These are phyloP conservation scores for Caenorhabditis tropicalis DNA, from an alignment of 1,140 invertebrate genomes.

Conservation along the genomic window DNA sequence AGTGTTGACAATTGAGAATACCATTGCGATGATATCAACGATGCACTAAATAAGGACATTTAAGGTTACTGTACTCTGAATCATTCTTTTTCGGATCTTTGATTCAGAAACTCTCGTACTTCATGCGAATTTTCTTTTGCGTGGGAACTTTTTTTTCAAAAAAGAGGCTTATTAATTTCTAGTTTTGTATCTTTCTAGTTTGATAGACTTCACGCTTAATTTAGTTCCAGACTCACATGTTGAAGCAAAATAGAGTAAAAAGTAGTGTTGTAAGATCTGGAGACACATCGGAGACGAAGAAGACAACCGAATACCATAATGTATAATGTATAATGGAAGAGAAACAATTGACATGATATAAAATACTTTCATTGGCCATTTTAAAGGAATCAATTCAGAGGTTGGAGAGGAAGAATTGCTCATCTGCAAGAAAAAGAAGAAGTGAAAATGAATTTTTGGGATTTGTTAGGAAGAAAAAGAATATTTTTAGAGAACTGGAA, in stretches of 20 bases:
- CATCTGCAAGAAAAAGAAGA: background rate
- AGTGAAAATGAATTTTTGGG: background rate
- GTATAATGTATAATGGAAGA: background rate
- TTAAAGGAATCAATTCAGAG: background rate
- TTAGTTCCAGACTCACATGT: conserved; percentile 5
- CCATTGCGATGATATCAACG: background rate
- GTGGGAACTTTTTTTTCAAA: background rate
- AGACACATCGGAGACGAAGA: background rate
- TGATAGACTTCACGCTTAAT: background rate
- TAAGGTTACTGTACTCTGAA: background rate
- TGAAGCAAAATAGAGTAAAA: conserved; percentile 18
- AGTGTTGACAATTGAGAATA: background rate
- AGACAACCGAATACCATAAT: background rate
- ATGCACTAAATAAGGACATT: conserved; percentile 4
- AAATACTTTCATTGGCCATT: background rate
- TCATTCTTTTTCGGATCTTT: background rate
- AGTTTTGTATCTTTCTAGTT: background rate
- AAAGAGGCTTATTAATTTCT: background rate
- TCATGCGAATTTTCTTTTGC: too few species aligned
- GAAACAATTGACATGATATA: background rate
- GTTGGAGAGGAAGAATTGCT: background rate
- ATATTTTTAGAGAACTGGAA: too few species aligned
- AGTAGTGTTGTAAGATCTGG: background rate
- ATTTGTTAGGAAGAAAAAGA: too few species aligned
- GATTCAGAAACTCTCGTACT: background rate